phyloP scores from a whole-genome alignment of 2,888 invertebrate species.

The Epsilonema sp. region DNA sequence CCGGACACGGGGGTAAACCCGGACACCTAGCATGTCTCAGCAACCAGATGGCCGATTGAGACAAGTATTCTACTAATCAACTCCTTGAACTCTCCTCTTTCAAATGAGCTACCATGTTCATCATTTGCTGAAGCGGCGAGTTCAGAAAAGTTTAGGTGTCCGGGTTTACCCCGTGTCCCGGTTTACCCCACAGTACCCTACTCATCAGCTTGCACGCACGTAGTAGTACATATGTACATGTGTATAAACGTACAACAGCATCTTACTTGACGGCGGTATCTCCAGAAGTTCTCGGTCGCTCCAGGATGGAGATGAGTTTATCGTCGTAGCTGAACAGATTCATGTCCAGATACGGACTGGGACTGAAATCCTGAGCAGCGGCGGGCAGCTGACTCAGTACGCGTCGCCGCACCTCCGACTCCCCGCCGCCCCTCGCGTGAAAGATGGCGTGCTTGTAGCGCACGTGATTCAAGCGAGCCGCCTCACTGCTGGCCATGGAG shows the following conservation, averaged over 20 bases:
- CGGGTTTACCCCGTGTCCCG: too few species aligned
- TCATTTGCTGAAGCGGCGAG: too few species aligned
- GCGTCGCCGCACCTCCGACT: constrained; percentile 66
- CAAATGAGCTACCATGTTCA: too few species aligned
- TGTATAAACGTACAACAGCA: neutral
- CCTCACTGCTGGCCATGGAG: constrained; percentile 6
- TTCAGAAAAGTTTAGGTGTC: too few species aligned
- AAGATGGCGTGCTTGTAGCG: constrained; percentile 71
- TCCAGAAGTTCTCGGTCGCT: constrained; percentile 74
- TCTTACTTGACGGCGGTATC: constrained; percentile 68
- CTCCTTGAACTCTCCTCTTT: too few species aligned
- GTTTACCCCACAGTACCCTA: too few species aligned
- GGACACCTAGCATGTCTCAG: too few species aligned
- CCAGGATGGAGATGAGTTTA: constrained; percentile 83
- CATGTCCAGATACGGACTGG: constrained; percentile 75
- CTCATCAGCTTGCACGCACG: constrained; percentile 46
- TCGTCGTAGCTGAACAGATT: constrained; percentile 82
- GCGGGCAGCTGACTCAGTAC: constrained; percentile 75
- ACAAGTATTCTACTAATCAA: too few species aligned
- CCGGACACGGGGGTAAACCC: too few species aligned
- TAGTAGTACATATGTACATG: too few species aligned
- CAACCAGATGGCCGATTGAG: too few species aligned
- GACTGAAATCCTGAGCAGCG: constrained; percentile 76
- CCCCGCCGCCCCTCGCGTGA: constrained; percentile 68
- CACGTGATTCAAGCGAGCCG: constrained; percentile 18